Percentiles rank a stretch among this genome's conserved stretches.
These are phyloP conservation scores for Dryocosmus kuriphilus DNA, from an alignment of 2,888 invertebrate genomes.

Conservation along the genomic window DNA sequence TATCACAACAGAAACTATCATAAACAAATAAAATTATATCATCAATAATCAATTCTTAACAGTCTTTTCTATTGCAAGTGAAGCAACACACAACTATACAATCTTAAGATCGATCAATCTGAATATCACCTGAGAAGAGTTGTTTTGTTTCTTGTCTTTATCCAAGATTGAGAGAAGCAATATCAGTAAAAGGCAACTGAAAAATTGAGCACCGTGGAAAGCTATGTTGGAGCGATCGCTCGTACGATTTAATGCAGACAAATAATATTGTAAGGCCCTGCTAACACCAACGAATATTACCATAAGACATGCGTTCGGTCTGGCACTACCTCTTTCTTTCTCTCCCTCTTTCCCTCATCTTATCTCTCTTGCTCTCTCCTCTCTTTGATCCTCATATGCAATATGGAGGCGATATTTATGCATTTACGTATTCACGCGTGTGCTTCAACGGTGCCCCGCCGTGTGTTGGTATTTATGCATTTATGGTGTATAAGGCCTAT, in stretches of 20 bases:
- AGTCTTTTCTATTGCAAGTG: neutral
- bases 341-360: constrained; percentile 5
- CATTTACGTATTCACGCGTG: constrained; percentile 70
- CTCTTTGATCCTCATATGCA: constrained; percentile 14
- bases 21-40: neutral
- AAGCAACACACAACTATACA: too few species aligned
- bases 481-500: constrained; percentile 55
- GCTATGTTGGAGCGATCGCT: constrained; percentile 57
- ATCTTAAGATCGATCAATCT: neutral
- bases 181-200: constrained; percentile 28
- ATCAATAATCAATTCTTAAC: neutral
- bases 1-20: constrained; percentile 5
- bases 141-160: neutral
- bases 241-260: constrained; percentile 70
- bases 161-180: neutral
- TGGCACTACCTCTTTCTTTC: constrained; percentile 39
- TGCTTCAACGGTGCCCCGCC: constrained; percentile 59
- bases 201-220: constrained; percentile 53
- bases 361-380: constrained; percentile 32
- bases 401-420: constrained; percentile 66
- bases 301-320: constrained; percentile 70
- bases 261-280: constrained; percentile 71
- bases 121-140: neutral
- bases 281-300: constrained; percentile 70
- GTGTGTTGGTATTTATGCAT: constrained; percentile 68